Evolutionary conservation across 2,797 vertebrate species (phyloP).

Genomic region (Chromis chromis): DNA sequence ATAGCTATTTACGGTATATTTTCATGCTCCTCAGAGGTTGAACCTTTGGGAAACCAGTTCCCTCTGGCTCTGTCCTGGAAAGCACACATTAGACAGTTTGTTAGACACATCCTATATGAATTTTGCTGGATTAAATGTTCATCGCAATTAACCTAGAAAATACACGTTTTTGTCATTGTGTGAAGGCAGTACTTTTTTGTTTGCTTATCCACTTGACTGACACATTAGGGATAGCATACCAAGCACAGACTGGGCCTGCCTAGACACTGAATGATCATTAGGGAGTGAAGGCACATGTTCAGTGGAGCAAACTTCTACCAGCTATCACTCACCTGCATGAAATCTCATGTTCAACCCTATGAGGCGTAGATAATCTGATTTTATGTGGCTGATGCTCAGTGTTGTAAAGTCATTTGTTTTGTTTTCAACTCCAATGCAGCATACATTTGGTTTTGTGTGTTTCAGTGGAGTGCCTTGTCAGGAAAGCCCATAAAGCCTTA

Average conservation of each 20-base stretch:
- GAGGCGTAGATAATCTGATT: neutral
- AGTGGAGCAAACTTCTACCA: neutral
- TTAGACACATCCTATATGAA: neutral
- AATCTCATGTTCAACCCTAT: neutral
- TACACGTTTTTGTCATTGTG: neutral
- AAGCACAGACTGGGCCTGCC: neutral
- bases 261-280: neutral
- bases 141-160: neutral
- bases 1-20: neutral
- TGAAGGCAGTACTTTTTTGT: neutral
- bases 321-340: neutral
- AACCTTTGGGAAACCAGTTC: neutral
- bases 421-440: neutral
- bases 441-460: slow-evolving; percentile 6
- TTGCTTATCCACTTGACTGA: neutral
- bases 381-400: neutral
- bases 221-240: neutral
- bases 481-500: slow-evolving; percentile 31
- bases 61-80: no score
- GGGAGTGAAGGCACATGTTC: neutral
- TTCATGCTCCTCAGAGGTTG: slow-evolving; percentile 2
- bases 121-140: neutral
- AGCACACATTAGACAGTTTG: neutral
- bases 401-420: slow-evolving; percentile 3
- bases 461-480: slow-evolving; percentile 3